phyloP scores from a whole-genome alignment of 2,888 invertebrate genomes.

The Zootermopsis nevadensis region DNA sequence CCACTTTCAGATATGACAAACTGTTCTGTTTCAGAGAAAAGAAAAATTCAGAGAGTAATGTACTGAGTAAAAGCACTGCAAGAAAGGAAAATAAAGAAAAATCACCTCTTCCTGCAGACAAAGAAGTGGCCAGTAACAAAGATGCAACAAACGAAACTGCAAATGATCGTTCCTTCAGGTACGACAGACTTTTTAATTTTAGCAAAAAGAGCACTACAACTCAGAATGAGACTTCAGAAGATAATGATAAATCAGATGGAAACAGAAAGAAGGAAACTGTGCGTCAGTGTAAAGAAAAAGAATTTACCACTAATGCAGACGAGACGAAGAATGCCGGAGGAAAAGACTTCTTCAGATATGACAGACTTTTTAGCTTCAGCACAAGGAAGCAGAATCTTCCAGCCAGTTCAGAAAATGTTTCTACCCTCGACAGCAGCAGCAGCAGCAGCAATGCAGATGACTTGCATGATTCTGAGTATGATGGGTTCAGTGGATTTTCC shows the following conservation, averaged over 20 bases:
- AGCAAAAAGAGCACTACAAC: too few relatives aligned
- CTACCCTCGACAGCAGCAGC: too few relatives aligned
- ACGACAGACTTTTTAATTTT: not conserved
- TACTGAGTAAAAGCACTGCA: not conserved
- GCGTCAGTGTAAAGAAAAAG: not conserved
- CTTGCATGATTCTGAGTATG: not conserved
- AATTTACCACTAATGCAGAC: not conserved
- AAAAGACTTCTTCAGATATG: not conserved
- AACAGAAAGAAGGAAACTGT: not conserved
- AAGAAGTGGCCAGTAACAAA: not conserved
- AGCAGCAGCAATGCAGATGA: not conserved
- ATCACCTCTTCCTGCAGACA: not conserved
- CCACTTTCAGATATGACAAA: not conserved
- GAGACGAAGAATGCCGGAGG: not conserved
- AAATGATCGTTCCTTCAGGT: not conserved
- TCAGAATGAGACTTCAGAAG: too few relatives aligned
- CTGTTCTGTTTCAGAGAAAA: constrained; percentile 1
- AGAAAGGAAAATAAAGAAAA: not conserved
- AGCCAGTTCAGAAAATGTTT: not conserved
- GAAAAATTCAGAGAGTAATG: not conserved
- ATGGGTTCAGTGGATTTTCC: too few relatives aligned
- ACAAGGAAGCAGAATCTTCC: not conserved
- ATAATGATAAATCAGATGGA: too few relatives aligned
- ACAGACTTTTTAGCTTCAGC: not conserved
- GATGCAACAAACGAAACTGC: not conserved